Conservation (phyloP, 2,113 vertebrate species). For the Vidua chalybeata region DNA sequence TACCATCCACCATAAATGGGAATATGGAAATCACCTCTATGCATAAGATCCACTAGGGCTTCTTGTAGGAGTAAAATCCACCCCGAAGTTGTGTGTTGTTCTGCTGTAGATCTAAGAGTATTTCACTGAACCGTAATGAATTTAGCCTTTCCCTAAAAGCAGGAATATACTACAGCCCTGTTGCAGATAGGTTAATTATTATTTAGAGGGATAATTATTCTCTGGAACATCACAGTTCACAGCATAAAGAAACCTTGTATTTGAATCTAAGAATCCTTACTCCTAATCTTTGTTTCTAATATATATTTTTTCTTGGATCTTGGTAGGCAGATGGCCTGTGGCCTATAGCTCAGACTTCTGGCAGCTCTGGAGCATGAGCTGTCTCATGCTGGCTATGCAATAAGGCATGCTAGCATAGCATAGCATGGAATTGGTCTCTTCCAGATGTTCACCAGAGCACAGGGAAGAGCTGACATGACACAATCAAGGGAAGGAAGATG, state of each 20-base stretch:
- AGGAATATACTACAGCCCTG: background rate
- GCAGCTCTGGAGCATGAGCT: background rate
- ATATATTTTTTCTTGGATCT: background rate
- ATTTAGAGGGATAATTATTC: background rate
- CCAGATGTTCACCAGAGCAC: conserved; percentile 41
- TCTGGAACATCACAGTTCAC: background rate
- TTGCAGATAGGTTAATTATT: conserved; percentile 34
- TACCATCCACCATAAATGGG: background rate
- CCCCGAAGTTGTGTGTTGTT: background rate
- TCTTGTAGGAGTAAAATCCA: background rate
- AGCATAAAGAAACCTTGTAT: background rate
- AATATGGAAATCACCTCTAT: background rate
- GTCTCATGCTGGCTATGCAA: background rate
- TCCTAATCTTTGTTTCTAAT: background rate
- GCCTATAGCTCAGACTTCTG: background rate
- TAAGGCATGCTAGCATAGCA: background rate
- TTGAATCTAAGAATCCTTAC: background rate
- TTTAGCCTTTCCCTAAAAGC: background rate
- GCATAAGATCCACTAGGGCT: background rate
- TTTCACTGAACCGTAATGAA: background rate
- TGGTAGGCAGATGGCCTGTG: background rate
- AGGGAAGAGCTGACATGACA: conserved; percentile 7
- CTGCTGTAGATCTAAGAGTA: background rate
- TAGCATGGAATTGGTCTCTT: background rate
- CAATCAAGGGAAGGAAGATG: background rate